These are phyloP conservation scores for Mesoligia furuncula DNA, from an alignment of 2,888 invertebrate genomes.

Conservation along the genomic window DNA sequence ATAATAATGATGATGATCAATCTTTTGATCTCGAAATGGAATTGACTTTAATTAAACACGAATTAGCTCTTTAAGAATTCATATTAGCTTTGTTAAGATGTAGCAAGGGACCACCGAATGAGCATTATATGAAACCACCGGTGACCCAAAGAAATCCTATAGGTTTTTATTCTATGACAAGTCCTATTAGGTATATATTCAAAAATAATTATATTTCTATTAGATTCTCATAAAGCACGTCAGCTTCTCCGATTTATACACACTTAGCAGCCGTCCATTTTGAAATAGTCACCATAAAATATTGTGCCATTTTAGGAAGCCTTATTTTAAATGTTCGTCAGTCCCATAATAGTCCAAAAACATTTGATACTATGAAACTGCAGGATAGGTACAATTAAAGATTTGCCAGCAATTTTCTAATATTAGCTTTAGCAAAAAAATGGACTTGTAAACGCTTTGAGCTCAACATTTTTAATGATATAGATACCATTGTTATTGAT, in stretches of 20 bases:
- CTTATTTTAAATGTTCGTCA: conserved; percentile 15
- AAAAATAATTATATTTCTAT: conserved; percentile 35
- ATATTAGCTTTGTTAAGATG: conserved; percentile 47
- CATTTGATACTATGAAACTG: conserved; percentile 8
- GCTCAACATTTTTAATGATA: conserved; percentile 28
- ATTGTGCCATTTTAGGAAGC: conserved; percentile 31
- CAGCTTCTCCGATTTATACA: conserved; percentile 63
- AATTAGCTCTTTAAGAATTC: conserved; percentile 48
- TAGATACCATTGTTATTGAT: not conserved
- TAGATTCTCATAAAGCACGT: conserved; percentile 55
- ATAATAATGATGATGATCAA: conserved; percentile 33
- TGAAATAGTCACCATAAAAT: conserved; percentile 59
- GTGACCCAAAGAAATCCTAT: conserved; percentile 42
- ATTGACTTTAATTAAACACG: conserved; percentile 59
- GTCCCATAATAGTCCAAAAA: conserved; percentile 20
- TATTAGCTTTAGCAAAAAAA: conserved; percentile 59
- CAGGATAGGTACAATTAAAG: conserved; percentile 23
- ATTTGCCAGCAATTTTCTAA: conserved; percentile 34
- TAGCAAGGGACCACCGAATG: conserved; percentile 62
- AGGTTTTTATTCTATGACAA: conserved; percentile 32
- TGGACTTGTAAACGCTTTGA: conserved; percentile 49
- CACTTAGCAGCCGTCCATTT: conserved; percentile 74
- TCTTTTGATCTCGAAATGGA: conserved; percentile 59
- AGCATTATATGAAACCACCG: conserved; percentile 43
- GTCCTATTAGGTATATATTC: conserved; percentile 52